These are phyloP conservation scores for Linhomoeus sp. DNA, from an alignment of 2,888 invertebrate species.

Conservation along the genomic window DNA sequence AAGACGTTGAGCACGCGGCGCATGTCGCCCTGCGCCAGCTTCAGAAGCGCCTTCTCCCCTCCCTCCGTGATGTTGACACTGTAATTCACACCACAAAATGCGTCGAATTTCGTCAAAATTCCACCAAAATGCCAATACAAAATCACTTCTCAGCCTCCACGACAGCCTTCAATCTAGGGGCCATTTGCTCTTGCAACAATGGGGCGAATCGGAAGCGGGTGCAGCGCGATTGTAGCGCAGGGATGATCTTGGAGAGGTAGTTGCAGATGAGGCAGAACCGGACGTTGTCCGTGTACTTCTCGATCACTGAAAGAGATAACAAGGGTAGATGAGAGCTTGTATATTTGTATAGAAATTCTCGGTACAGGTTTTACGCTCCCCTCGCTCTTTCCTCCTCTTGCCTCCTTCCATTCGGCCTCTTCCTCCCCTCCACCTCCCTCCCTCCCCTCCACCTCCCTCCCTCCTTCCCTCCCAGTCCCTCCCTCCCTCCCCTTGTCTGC, in stretches of 20 bases:
- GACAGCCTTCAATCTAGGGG: slow-evolving; percentile 66
- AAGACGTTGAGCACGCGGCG: slow-evolving; percentile 83
- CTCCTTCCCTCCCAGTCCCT: too few relatives aligned
- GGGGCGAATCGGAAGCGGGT: slow-evolving; percentile 90
- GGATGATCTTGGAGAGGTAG: slow-evolving; percentile 92
- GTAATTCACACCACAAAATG: not conserved
- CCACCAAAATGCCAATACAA: not conserved
- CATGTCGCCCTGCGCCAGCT: slow-evolving; percentile 89
- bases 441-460: too few relatives aligned
- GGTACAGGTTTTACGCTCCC: too few relatives aligned
- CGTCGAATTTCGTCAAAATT: too few relatives aligned
- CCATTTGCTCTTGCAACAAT: slow-evolving; percentile 56
- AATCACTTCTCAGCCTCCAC: slow-evolving; percentile 29
- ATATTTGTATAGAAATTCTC: not conserved
- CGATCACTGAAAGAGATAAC: slow-evolving; percentile 54
- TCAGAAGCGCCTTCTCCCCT: slow-evolving; percentile 67
- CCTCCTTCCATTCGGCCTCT: too few relatives aligned
- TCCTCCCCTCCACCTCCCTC: too few relatives aligned
- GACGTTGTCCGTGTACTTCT: slow-evolving; percentile 95
- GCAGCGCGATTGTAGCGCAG: slow-evolving; percentile 90
- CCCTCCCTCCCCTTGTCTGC: too few relatives aligned
- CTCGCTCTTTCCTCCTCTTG: too few relatives aligned
- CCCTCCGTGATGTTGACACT: slow-evolving; percentile 65
- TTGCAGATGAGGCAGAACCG: slow-evolving; percentile 97
- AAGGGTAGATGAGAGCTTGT: not conserved